A percentile compares a stretch with the other conserved stretches of the same genome.
These are phyloP conservation scores for Echeneis naucrates DNA, from an alignment of 2,797 vertebrate species.

Conservation along the genomic window DNA sequence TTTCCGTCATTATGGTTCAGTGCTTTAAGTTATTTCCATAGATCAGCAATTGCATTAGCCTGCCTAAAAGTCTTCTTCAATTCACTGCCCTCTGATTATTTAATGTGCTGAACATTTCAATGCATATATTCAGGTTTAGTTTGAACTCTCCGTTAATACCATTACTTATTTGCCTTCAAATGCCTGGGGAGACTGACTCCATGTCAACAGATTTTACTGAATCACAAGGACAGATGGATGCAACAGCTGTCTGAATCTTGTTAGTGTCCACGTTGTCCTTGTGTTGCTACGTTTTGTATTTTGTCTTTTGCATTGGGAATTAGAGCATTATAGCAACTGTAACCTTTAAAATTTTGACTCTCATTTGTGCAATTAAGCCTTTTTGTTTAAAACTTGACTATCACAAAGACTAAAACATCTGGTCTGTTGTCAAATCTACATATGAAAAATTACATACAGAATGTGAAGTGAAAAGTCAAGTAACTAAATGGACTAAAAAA, in stretches of 20 bases:
- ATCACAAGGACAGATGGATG: slow-evolving; percentile 63
- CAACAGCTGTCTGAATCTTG: slow-evolving; percentile 54
- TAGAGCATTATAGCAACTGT: slow-evolving; percentile 10
- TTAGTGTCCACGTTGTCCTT: slow-evolving; percentile 44
- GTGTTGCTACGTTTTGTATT: slow-evolving; percentile 44
- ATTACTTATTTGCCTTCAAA: slow-evolving; percentile 28
- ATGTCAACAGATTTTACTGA: slow-evolving; percentile 52
- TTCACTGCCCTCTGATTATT: slow-evolving; percentile 24
- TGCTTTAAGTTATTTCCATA: neutral
- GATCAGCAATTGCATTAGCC: neutral
- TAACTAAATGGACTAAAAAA: slow-evolving; percentile 4
- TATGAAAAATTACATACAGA: neutral
- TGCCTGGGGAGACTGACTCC: slow-evolving; percentile 18
- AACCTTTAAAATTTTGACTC: slow-evolving; percentile 30
- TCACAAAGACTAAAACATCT: slow-evolving; percentile 13
- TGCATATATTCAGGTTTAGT: slow-evolving; percentile 17
- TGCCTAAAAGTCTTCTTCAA: slow-evolving; percentile 3
- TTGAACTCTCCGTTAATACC: slow-evolving; percentile 26
- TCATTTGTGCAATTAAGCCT: neutral
- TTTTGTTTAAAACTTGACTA: neutral
- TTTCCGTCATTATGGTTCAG: slow-evolving; percentile 1
- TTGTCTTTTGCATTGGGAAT: slow-evolving; percentile 20
- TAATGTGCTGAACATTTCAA: slow-evolving; percentile 27
- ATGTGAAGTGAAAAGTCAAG: neutral
- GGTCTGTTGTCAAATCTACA: slow-evolving; percentile 16